A percentile compares a stretch with the other conserved stretches of the same genome.
Conservation (phyloP, 2,113 vertebrate species). For the Rhea pennata region DNA sequence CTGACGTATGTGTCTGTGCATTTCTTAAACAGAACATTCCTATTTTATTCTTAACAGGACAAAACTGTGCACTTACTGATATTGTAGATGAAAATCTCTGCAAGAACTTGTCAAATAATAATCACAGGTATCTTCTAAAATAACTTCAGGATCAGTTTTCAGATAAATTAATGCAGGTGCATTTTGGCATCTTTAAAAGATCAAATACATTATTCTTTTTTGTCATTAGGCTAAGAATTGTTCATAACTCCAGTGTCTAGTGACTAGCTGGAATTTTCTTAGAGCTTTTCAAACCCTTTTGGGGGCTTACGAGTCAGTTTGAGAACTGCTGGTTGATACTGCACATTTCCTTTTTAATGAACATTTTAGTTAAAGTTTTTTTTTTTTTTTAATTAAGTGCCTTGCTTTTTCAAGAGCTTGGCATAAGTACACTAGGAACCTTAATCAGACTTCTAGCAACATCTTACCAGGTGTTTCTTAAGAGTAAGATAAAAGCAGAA, state of each 20-base stretch:
- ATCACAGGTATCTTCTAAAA: background rate
- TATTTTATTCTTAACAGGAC: background rate
- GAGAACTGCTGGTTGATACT: background rate
- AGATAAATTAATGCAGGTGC: background rate
- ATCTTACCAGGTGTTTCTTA: background rate
- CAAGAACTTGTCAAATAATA: background rate
- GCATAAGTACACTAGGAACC: background rate
- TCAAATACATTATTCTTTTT: background rate
- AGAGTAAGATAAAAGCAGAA: background rate
- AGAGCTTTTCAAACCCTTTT: background rate
- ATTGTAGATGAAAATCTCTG: background rate
- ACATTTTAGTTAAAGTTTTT: background rate
- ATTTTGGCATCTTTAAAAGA: background rate
- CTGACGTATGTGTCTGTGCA: background rate
- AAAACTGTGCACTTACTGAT: background rate
- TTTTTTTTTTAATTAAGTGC: background rate
- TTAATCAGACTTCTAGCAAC: background rate
- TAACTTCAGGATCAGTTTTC: background rate
- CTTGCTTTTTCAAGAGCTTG: background rate
- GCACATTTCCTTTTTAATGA: fast-evolving
- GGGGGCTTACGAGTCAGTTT: background rate
- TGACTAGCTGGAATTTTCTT: background rate
- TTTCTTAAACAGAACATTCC: background rate
- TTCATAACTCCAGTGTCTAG: background rate
- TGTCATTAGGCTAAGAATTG: background rate